Evolutionary conservation across 2,888 invertebrate genomes (phyloP).

Genomic region (Rotaria socialis): DNA sequence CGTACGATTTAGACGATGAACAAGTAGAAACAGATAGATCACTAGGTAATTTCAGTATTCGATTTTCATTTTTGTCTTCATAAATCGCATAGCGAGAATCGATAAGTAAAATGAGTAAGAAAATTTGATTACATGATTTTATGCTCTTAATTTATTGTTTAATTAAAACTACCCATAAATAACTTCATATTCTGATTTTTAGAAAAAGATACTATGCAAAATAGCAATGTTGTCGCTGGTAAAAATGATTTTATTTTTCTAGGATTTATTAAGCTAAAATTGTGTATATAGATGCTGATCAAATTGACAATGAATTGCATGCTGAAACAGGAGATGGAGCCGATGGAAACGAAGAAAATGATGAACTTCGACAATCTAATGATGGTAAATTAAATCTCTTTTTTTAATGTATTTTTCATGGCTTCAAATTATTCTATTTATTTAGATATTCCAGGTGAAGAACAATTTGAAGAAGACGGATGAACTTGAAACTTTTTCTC

Average conservation of each 20-base stretch:
- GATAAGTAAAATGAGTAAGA: too few relatives aligned
- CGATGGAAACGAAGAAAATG: background rate
- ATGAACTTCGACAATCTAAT: background rate
- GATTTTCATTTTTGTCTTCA: too few relatives aligned
- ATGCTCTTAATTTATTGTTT: background rate
- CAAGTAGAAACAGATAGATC: background rate
- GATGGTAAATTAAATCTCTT: background rate
- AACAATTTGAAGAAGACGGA: constrained; percentile 28
- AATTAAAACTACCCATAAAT: background rate
- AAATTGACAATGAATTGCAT: background rate
- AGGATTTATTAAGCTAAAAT: background rate
- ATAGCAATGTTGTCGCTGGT: background rate
- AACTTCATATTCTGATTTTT: background rate
- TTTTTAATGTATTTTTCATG: background rate
- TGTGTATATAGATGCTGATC: background rate
- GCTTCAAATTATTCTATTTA: background rate
- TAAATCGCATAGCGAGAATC: too few relatives aligned
- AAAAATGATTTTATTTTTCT: background rate
- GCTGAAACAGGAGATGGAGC: background rate
- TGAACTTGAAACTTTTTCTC: background rate
- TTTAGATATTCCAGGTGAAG: background rate
- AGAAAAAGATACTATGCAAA: background rate
- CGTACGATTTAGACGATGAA: constrained; percentile 12
- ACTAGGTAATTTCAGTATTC: background rate
- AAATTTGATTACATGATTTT: background rate